Conservation (phyloP, 2,888 invertebrate genomes). For the Merodon equestris region DNA sequence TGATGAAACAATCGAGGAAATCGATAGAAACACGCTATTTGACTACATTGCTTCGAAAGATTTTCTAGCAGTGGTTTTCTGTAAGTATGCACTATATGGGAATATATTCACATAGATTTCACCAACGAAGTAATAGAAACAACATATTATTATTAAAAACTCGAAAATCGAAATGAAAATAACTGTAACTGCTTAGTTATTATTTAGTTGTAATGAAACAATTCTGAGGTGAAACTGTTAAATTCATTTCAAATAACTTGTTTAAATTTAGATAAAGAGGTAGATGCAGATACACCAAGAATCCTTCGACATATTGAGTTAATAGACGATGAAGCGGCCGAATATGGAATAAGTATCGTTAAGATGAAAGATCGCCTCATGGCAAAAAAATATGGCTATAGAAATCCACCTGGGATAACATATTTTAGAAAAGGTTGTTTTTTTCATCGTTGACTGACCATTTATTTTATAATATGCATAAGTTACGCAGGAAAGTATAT, state of each 20-base stretch:
- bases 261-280: conserved; percentile 85
- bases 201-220: too few relatives aligned
- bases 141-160: too few relatives aligned
- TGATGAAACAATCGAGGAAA: conserved; percentile 94
- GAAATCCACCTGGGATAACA: conserved; percentile 93
- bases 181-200: conserved; percentile 71
- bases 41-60: conserved; percentile 94
- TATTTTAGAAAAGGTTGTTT: conserved; percentile 88
- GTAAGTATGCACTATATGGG: conserved; percentile 83
- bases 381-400: conserved; percentile 95
- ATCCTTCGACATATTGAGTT: conserved; percentile 91
- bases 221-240: too few relatives aligned
- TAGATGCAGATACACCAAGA: conserved; percentile 88
- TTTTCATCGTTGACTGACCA: not conserved
- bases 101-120: too few relatives aligned
- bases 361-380: conserved; percentile 92
- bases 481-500: conserved; percentile 83
- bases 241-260: too few relatives aligned
- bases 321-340: conserved; percentile 94
- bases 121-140: too few relatives aligned
- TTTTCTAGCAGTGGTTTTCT: conserved; percentile 94
- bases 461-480: not conserved
- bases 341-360: conserved; percentile 94
- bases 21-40: conserved; percentile 88
- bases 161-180: conserved; percentile 14